A percentile compares a stretch with the other conserved stretches of the same genome.
These are phyloP conservation scores for Eutrigla gurnardus DNA, from an alignment of 2,797 vertebrate species.

Conservation along the genomic window DNA sequence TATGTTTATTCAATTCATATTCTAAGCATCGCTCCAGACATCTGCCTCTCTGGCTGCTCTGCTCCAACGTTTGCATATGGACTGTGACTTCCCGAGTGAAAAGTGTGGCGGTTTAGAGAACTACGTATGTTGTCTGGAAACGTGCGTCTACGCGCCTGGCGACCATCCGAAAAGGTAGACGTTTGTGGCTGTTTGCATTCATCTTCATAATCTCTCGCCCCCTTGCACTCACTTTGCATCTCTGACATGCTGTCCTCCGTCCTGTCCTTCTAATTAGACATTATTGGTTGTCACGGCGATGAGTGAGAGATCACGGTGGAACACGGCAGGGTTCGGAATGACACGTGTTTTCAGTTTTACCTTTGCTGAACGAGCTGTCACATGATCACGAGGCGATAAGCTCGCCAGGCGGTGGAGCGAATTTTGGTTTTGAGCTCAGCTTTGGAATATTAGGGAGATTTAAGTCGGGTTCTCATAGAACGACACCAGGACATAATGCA, in stretches of 20 bases:
- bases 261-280: slow-evolving; percentile 48
- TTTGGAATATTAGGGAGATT: neutral
- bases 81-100: slow-evolving; percentile 24
- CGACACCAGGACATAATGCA: no score
- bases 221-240: neutral
- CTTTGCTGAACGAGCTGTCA: slow-evolving; percentile 1
- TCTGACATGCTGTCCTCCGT: slow-evolving; percentile 39
- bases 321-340: slow-evolving; percentile 13
- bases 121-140: slow-evolving; percentile 14
- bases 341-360: neutral
- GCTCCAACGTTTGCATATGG: slow-evolving; percentile 46
- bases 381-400: neutral
- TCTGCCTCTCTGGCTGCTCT: slow-evolving; percentile 6
- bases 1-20: slow-evolving; percentile 29
- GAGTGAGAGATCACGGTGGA: slow-evolving; percentile 26
- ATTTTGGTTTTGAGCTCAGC: neutral
- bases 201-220: neutral
- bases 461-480: no score
- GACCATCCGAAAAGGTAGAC: slow-evolving; percentile 53
- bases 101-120: slow-evolving; percentile 29
- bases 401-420: neutral
- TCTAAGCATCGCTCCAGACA: slow-evolving; percentile 26
- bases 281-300: slow-evolving; percentile 47
- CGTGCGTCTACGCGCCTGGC: slow-evolving; percentile 29
- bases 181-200: slow-evolving; percentile 33